Base-by-base conservation (phyloP, 64 coral and sea anemone genomes). In the Hydrozoanthus tunicans region DNA sequence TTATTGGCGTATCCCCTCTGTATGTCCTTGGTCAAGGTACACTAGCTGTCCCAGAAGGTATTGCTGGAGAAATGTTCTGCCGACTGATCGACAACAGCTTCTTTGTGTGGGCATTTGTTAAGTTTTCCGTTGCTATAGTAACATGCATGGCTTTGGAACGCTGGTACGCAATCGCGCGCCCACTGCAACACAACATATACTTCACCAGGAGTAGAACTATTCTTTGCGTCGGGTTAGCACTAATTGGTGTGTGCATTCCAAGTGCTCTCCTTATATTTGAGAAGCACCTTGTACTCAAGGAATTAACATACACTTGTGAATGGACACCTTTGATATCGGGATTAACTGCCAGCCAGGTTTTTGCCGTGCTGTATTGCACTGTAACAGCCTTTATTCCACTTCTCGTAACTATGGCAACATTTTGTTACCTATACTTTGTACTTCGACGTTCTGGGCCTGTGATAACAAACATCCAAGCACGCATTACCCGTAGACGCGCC, bases 51-150 rank as follows among this genome's bases (percentile, higher is more conserved):
- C 83, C 83, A 86, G 17, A 73, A 59, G 83, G 83, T 10, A 70
- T 86, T 86, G 17, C 68, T 4, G 83, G 83, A 27, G 83, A 86
- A 68, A 67, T 86, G 64, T 86, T 86, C 11, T 86, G 83, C 64
- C 83, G 83, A 58, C 68, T 86, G 51, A 86, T 86, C 9, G 83
- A 86, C 83, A 86, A 86, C 67, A 86, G 83, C 26, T 86, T 86
- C 66, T 86, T 86, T 59, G 83, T 86, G 10, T 86, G 83, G 83
- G 53, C 83, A 56, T 27, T 86, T 68, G 83, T 86, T 54, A 86
- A 86, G 17, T 70, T 86, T 72, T 86, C 83, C 9, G 83, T 86
- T 86, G 83, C 83, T 20, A 58, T 86, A 73, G 83, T 86, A 57
- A 86, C 83, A 3, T 86, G 83, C 66, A 86, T 86, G 83, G 83